Conservation (phyloP, 2,888 invertebrate species). For the Lasioglossum lativentre region DNA sequence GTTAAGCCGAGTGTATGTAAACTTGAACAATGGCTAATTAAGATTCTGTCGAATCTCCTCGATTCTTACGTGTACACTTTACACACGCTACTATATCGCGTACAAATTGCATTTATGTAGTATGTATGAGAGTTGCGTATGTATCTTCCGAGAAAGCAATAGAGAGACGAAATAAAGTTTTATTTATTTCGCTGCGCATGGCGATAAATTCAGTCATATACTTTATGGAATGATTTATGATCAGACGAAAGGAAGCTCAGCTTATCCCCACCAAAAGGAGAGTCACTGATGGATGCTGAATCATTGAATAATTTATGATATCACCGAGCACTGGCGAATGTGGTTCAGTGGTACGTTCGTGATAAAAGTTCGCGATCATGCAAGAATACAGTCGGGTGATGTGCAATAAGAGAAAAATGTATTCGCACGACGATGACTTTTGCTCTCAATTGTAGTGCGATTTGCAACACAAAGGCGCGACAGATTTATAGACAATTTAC, state of each 20-base stretch:
- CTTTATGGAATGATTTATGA: conserved; percentile 1
- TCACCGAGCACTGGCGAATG: neutral
- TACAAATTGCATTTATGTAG: neutral
- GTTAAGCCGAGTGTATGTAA: neutral
- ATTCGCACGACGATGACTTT: neutral
- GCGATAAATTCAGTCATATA: conserved; percentile 1
- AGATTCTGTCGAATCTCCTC: neutral
- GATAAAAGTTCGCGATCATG: neutral
- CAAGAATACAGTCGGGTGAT: neutral
- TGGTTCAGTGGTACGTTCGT: conserved; percentile 7
- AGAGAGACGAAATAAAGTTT: neutral
- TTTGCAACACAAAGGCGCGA: neutral
- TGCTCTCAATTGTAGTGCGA: neutral
- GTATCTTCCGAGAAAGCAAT: neutral
- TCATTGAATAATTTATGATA: conserved; percentile 15
- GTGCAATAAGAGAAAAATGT: neutral
- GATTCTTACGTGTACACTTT: neutral
- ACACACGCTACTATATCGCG: neutral
- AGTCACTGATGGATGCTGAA: conserved; percentile 4
- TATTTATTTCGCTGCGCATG: neutral
- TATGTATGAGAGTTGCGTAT: neutral
- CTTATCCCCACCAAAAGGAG: conserved; percentile 2
- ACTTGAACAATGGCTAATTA: neutral
- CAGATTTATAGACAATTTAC: no score
- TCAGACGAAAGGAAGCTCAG: conserved; percentile 9